Base-by-base conservation (phyloP, 2,888 invertebrate species). In the Amorpha juglandis region DNA sequence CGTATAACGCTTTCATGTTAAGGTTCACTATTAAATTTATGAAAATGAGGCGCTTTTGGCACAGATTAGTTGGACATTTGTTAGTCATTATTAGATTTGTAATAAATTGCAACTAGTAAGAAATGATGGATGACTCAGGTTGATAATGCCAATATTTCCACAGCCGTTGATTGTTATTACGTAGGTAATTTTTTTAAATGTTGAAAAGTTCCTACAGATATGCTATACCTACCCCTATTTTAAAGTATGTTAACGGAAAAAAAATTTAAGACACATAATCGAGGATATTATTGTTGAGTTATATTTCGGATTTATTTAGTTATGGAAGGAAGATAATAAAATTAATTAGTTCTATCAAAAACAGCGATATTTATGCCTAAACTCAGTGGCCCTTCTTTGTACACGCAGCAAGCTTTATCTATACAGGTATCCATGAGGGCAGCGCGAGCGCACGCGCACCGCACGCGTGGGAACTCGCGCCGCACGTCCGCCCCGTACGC, bases 401-500 rank as follows among this genome's bases (percentile, higher is more conserved):
- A 9, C 16, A 45, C 45, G 14, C 1, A 45, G 12, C 7, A 42
- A 42, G 9, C 11, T 42, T 11, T 42, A 4, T 9, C 45, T n/a
- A 11, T 14, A 48, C 64, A 65, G 64, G 64, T 65, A 58, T 16
- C 53, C 16, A 16, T 6, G 63, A 63, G n/a, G 63, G 21, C 42
- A 9, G 38, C 1, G 21, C 16, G 6, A 16, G 38, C 42, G 42
- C 63, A 47, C 64, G 55, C 53, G 64, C 47, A 21, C 6, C 53
- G 33, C 64, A 55, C 55, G 55, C 64, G 64, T 65, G 64, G 64
- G 64, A 65, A 65, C 55, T 47, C 3, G n/a, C 64, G 58, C 38
- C 47, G 55, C 55, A 33, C 64, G 55, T 45, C 16, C 47, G 21
- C 19, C 55, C 48, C 55, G 64, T 58, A 58, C 64, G 16, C 21